Evolutionary conservation across 2,113 vertebrate species (phyloP), one percentile per base, ranked within the genome.

Genomic region (Rhombomys opimus): DNA sequence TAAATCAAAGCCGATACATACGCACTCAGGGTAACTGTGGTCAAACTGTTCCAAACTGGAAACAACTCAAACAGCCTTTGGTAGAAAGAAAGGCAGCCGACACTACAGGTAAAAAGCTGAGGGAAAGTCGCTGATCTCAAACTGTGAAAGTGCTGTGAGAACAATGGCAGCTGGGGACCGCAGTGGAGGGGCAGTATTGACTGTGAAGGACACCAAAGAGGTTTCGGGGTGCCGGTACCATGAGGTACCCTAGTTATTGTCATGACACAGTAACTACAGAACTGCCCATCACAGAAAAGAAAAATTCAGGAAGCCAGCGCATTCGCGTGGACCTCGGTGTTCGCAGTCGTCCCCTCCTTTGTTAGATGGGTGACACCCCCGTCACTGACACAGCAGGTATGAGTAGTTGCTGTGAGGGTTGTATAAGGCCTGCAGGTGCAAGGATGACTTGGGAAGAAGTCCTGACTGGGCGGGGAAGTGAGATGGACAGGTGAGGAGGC

Each of bases 381-480:
- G 5, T 54, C 5, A 0, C 35, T 68, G n/a, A 14, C 30, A 13
- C 15, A 7, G n/a, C 35, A 32, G 5, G 3, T 0, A 3, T 0
- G 17, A 13, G 8, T 4, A 9, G 81, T 17, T 7, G 80, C 6
- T 1, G 1, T 1, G 81, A 65, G 14, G 4, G 4, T 0, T 5
- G 7, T 20, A 27, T 4, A 1, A 57, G 38, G 57, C 17, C 2
- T 4, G 7, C 0, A 25, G 35, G 20, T 1, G 3, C 13, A 27
- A 1, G 7, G 23, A 30, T 35, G 89, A 23, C 20, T 5, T 46
- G 59, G 46, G 14, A 54, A 22, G 67, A 76, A 18, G 11, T 6
- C 38, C 9, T 15, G 30, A n/a, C 12, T 12, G 22, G 38, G 1
- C 27, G n/a, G 14, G 15, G 63, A 50, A 89, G 22, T 2, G 32